Percentiles rank a stretch among this genome's conserved stretches.
These are phyloP conservation scores for Achatina immaculata DNA, from an alignment of 1,140 invertebrate genomes.

Conservation along the genomic window DNA sequence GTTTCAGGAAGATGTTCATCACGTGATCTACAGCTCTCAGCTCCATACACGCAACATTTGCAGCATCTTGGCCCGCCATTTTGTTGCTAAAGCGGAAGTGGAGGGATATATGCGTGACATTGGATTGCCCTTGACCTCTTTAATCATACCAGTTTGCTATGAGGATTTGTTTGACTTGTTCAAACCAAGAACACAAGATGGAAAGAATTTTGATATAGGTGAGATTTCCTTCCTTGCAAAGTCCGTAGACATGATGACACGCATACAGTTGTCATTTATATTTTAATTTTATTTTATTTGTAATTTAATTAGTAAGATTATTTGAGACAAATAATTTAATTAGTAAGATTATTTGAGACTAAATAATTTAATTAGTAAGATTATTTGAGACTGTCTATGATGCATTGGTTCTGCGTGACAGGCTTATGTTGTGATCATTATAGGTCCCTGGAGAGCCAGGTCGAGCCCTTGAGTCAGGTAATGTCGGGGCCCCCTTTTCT, in stretches of 20 bases:
- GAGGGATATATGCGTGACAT: constrained; percentile 60
- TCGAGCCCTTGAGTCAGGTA: no score
- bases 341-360: not conserved
- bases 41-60: constrained; percentile 55
- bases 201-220: constrained; percentile 51
- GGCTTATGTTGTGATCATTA: no score
- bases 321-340: not conserved
- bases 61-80: constrained; percentile 56
- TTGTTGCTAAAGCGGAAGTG: constrained; percentile 65
- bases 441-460: no score
- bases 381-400: no score
- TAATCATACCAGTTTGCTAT: constrained; percentile 63
- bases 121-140: constrained; percentile 55
- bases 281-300: not conserved
- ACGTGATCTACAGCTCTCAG: constrained; percentile 65
- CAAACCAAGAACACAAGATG: constrained; percentile 46
- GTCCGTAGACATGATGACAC: not conserved
- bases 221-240: constrained; percentile 30
- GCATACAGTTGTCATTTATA: not conserved
- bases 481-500: no score
- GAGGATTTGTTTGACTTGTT: constrained; percentile 57
- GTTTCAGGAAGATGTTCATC: constrained; percentile 46
- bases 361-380: no score
- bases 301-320: not conserved
- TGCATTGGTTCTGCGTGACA: no score